phyloP scores from a whole-genome alignment of 2,888 invertebrate genomes.

The Abrostola triplasia region DNA sequence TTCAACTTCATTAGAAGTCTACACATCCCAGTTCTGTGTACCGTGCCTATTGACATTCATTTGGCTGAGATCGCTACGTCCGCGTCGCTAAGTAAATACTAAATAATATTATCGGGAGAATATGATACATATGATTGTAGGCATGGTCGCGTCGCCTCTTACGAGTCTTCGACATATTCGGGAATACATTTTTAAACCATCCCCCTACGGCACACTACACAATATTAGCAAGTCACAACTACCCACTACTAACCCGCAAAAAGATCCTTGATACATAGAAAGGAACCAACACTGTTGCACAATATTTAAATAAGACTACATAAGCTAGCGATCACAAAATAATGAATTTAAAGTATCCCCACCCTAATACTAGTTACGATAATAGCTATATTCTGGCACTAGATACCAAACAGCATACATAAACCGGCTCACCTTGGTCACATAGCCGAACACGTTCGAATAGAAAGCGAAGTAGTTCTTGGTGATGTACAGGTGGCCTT shows the following conservation, averaged over 20 bases:
- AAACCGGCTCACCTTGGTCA: slow-evolving; percentile 92
- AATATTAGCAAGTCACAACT: background rate
- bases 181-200: no score
- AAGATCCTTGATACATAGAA: background rate
- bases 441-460: slow-evolving; percentile 98
- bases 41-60: no score
- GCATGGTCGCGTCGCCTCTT: no score
- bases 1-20: no score
- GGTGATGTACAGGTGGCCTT: slow-evolving; percentile 97
- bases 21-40: no score
- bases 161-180: no score
- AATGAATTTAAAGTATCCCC: slow-evolving; percentile 5
- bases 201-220: background rate
- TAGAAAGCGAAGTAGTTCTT: slow-evolving; percentile 98
- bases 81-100: no score
- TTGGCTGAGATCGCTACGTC: no score
- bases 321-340: background rate
- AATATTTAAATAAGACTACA: slow-evolving; percentile 3
- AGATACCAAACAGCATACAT: slow-evolving; percentile 20
- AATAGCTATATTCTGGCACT: slow-evolving; percentile 13
- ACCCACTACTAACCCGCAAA: background rate
- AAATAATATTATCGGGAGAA: no score
- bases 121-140: no score
- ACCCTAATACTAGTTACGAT: slow-evolving; percentile 6
- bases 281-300: background rate